Percentiles rank a stretch among this genome's conserved stretches.
These are phyloP conservation scores for Diabrotica virgifera DNA, from an alignment of 1,140 invertebrate species.

Conservation along the genomic window DNA sequence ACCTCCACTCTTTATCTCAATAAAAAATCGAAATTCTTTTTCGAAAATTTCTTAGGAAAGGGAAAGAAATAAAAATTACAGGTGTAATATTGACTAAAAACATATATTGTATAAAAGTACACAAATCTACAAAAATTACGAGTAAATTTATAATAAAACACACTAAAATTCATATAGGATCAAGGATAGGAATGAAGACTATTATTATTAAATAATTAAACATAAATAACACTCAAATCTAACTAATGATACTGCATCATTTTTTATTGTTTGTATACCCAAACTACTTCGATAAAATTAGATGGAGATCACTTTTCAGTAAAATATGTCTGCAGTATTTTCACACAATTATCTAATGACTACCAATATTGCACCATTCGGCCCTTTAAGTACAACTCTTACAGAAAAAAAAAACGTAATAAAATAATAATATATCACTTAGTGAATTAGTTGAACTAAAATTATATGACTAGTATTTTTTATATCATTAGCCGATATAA, in stretches of 20 bases:
- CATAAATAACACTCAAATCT: slow-evolving; percentile 12
- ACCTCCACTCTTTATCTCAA: too few relatives aligned
- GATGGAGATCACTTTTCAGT: background rate
- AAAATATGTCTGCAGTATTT: background rate
- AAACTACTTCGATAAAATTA: background rate
- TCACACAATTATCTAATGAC: slow-evolving; percentile 16
- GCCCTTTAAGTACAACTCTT: slow-evolving; percentile 8
- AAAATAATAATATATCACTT: background rate
- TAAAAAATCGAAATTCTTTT: too few relatives aligned
- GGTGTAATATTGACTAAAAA: slow-evolving; percentile 20
- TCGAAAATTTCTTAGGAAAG: too few relatives aligned
- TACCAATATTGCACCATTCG: slow-evolving; percentile 27
- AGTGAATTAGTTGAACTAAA: slow-evolving; percentile 20
- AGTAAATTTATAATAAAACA: slow-evolving; percentile 16
- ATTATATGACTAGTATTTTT: slow-evolving; percentile 39
- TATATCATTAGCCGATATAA: slow-evolving; percentile 45
- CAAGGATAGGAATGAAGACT: slow-evolving; percentile 30
- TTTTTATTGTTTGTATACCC: too few relatives aligned
- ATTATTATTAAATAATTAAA: slow-evolving; percentile 13
- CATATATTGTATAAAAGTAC: slow-evolving; percentile 38
- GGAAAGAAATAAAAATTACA: background rate
- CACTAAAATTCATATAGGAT: slow-evolving; percentile 7
- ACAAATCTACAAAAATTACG: slow-evolving; percentile 33
- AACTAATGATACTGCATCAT: background rate
- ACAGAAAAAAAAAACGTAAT: background rate